These are phyloP conservation scores for Psittacula cyanocephala DNA, from an alignment of 2,113 vertebrate species.

Conservation along the genomic window DNA sequence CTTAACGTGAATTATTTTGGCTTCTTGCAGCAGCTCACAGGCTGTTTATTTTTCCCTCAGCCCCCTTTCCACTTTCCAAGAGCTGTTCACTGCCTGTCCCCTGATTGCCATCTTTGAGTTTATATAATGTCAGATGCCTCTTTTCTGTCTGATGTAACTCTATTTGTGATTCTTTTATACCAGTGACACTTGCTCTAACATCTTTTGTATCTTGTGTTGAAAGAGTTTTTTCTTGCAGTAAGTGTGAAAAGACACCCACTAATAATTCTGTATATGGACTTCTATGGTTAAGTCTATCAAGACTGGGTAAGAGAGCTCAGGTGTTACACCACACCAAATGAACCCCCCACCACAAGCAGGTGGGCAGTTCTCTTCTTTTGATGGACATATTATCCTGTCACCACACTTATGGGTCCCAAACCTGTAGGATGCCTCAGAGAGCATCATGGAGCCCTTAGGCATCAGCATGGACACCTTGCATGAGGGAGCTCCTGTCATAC, in stretches of 20 bases:
- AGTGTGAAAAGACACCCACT: background rate
- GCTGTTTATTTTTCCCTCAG: background rate
- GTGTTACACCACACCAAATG: background rate
- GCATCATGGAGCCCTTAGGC: background rate
- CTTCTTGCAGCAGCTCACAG: background rate
- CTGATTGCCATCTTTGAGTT: background rate
- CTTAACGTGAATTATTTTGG: background rate
- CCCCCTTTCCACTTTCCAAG: background rate
- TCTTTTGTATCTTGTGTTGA: background rate
- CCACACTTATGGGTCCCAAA: background rate
- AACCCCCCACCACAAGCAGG: background rate
- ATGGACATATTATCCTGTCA: background rate
- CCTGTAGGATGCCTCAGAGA: background rate
- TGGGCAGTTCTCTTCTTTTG: background rate
- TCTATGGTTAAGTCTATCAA: background rate
- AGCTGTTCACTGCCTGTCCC: background rate
- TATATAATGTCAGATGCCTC: background rate
- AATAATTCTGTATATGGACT: background rate
- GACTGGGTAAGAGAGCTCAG: background rate
- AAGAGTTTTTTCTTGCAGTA: background rate
- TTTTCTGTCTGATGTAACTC: background rate
- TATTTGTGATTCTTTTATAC: background rate
- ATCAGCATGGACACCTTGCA: background rate
- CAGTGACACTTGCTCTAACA: accelerated
- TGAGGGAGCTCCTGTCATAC: background rate